Evolutionary conservation across 2,113 vertebrate genomes (phyloP), one percentile per base, ranked within the genome.

Genomic region (Percina caprodes): DNA sequence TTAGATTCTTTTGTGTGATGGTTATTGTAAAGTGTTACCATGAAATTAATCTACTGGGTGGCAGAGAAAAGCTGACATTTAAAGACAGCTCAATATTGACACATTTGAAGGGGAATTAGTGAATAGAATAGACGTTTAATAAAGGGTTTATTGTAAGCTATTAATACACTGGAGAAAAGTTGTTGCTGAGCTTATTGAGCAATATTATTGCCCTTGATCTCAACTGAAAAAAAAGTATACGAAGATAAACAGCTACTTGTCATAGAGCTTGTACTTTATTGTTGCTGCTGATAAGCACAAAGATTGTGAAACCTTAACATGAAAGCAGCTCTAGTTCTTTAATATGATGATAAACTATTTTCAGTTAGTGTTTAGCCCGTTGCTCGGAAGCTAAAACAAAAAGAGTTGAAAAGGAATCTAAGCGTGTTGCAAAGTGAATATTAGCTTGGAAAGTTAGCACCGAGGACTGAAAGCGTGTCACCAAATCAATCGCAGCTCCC

Each of bases 361-460:
- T 90, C 81, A 92, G 84, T 92, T 86, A 90, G 75, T 67, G 76
- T 86, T 89, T 88, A 84, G 48, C 88, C 86, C 21, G 42, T 79
- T 82, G 82, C 77, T 83, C 56, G 15, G 85, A 78, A 74, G 60
- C 66, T 46, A 4, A 65, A 86, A 81, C 60, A 46, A 88, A 56
- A 80, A 79, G 35, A 60, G 16, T 77, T 82, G 69, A 74, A 90
- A 89, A 85, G 49, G 30, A 82, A 15, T 59, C 80, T 52, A 79
- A 48, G 33, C 73, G 46, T 19, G 18, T 46, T 77, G 70, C 55
- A 87, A 83, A 86, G 54, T 69, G 45, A 85, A 79, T 71, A 70
- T 67, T 77, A 80, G 66, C 67, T 39, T 23, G n/a, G 48, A 79
- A 78, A 86, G 62, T 74, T 79, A 67, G 51, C 42, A 9, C 5